Conservation (phyloP, 2,113 vertebrate genomes). For the Chloropsis hardwickii region DNA sequence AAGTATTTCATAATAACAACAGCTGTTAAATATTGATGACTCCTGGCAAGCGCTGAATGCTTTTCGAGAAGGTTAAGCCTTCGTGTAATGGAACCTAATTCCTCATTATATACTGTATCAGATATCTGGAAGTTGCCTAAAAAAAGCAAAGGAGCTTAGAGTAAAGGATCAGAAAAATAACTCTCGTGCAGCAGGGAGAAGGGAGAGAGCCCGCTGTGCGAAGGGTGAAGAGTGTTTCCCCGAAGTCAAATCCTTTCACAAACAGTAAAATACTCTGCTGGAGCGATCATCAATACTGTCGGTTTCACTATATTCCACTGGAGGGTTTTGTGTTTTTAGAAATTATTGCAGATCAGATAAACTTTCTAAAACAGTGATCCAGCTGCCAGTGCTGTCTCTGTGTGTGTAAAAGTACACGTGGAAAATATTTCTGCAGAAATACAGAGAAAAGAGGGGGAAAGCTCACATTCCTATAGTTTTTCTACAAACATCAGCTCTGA, state of each 20-base stretch:
- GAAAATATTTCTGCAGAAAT: neutral
- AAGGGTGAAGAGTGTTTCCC: neutral
- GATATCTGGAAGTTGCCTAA: conserved; percentile 77
- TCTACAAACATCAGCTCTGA: neutral
- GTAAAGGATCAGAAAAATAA: conserved; percentile 5
- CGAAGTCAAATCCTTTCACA: neutral
- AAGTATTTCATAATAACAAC: conserved; percentile 97
- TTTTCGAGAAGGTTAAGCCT: conserved; percentile 84
- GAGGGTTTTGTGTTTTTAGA: neutral
- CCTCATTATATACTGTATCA: conserved; percentile 85
- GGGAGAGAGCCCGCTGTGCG: neutral
- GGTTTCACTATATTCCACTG: neutral
- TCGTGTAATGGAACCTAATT: conserved; percentile 90
- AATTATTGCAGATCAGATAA: neutral
- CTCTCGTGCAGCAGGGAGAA: neutral
- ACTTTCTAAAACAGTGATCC: neutral
- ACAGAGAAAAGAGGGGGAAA: neutral
- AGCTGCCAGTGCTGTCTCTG: neutral
- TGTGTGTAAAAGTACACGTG: neutral
- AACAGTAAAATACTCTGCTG: neutral
- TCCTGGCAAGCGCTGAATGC: conserved; percentile 85
- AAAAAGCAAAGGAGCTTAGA: conserved; percentile 63
- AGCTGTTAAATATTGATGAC: conserved; percentile 99
- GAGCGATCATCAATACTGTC: neutral
- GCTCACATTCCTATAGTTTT: neutral